Base-by-base conservation (phyloP, 1,140 invertebrate genomes). In the Apis florea region DNA sequence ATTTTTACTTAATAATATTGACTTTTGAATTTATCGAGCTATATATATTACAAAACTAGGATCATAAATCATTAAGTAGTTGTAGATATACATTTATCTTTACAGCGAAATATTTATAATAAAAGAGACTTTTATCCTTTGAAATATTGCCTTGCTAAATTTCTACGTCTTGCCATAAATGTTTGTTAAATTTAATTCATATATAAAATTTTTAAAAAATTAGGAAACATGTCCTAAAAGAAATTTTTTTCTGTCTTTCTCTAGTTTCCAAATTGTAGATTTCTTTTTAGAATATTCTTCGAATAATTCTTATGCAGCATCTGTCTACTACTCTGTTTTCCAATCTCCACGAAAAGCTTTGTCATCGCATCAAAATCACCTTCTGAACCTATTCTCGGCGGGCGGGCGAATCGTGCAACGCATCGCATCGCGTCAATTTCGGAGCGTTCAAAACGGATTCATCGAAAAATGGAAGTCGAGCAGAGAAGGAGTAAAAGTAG, bases 71-170 rank as follows among this genome's bases (percentile, higher is more conserved):
- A 64, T 21, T 54, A 47, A 40, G n/a, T 79, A 63, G 17, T 26
- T 51, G 13, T 19, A 73, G 69, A 79, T 79, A 73, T 66, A 79
- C 21, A 17, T n/a, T 71, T 53, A 79, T 79, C 77, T 64, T n/a
- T 8, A n/a, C 21, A 3, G 2, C 10, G n/a, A 12, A 49, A 67
- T 19, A 49, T 47, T 40, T 40, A 40, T 5, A 40, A 40, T 40
- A 40, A 40, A 40, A 40, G 31, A 40, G 21, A 19, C 13, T 17
- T 11, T 53, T 40, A 64, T 24, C 47, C 11, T 8, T 54, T 12
- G 17, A 68, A 76, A 11, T 19, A 51, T 53, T 9, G 49, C 13
- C 24, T 66, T 40, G 59, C 49, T 10, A 54, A 75, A 40, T 61
- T 61, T 73, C n/a, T 49, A 49, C 56, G 17, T 26, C 13, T 13